Conservation (phyloP, 2,113 vertebrate genomes). For the Coptodon rendalli region DNA sequence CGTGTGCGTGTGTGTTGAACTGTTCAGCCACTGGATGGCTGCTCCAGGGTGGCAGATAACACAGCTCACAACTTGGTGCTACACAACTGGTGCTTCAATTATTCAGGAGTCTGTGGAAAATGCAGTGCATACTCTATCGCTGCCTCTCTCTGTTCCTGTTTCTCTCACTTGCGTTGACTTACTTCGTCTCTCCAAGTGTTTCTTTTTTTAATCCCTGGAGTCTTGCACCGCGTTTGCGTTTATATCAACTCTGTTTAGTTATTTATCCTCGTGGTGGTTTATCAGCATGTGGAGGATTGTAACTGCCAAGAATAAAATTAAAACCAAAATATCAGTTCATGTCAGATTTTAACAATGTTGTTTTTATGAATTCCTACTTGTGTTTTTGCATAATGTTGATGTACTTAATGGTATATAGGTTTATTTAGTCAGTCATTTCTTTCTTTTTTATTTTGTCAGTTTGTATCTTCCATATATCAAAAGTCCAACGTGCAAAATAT, state of each 20-base stretch:
- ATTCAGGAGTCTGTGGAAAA: conserved; percentile 44
- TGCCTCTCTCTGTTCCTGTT: not conserved
- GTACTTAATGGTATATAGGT: not conserved
- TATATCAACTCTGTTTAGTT: conserved; percentile 11
- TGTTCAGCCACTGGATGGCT: conserved; percentile 49
- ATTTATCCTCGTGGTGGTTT: not conserved
- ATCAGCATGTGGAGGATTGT: not conserved
- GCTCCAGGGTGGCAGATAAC: conserved; percentile 51
- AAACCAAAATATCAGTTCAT: not conserved
- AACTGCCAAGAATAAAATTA: not conserved
- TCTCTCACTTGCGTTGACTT: not conserved
- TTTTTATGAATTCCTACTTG: not conserved
- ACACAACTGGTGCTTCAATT: conserved; percentile 49
- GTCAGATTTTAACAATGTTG: not conserved
- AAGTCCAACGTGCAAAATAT: not conserved
- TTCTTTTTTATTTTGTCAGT: not conserved
- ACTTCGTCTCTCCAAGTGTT: not conserved
- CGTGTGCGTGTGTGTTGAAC: not conserved
- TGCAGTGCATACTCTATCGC: not conserved
- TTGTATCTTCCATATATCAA: not conserved
- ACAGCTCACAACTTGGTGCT: conserved; percentile 24
- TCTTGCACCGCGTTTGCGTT: not conserved
- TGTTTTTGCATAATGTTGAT: not conserved
- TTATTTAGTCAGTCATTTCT: not conserved
- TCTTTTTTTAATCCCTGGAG: not conserved